Evolutionary conservation across 2,888 invertebrate species (phyloP).

Genomic region (Caradrina kadenii): DNA sequence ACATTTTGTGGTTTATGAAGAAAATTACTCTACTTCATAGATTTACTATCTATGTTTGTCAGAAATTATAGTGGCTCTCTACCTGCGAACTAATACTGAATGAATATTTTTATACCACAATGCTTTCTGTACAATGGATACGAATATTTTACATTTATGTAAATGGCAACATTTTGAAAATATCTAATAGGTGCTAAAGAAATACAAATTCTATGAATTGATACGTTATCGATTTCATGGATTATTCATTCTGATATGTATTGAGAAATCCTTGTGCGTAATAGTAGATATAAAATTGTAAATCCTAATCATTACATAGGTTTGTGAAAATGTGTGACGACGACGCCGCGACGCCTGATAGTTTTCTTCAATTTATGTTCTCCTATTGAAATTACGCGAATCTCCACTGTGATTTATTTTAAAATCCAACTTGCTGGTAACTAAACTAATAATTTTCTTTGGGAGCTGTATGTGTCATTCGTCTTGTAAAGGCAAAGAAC

Average conservation of each 20-base stretch:
- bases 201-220: constrained; percentile 38
- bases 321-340: constrained; percentile 31
- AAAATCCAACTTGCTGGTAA: constrained; percentile 26
- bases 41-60: constrained; percentile 24
- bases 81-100: not conserved
- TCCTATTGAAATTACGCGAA: constrained; percentile 69
- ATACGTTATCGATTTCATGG: constrained; percentile 46
- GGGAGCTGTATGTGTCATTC: constrained; percentile 2
- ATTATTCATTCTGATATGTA: constrained; percentile 18
- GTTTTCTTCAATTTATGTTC: constrained; percentile 57
- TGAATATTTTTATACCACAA: constrained; percentile 1
- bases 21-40: constrained; percentile 57
- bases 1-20: constrained; percentile 68
- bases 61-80: constrained; percentile 19
- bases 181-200: constrained; percentile 20
- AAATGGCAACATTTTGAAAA: constrained; percentile 44
- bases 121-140: not conserved
- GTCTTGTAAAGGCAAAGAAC: constrained; percentile 1
- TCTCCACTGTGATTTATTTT: constrained; percentile 50
- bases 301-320: not conserved
- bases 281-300: constrained; percentile 25
- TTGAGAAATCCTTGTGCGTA: constrained; percentile 31
- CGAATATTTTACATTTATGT: constrained; percentile 8
- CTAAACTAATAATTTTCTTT: not conserved
- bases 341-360: not conserved